Base-by-base conservation (phyloP, 2,888 invertebrate species). In the Chydorus sphaericus region DNA sequence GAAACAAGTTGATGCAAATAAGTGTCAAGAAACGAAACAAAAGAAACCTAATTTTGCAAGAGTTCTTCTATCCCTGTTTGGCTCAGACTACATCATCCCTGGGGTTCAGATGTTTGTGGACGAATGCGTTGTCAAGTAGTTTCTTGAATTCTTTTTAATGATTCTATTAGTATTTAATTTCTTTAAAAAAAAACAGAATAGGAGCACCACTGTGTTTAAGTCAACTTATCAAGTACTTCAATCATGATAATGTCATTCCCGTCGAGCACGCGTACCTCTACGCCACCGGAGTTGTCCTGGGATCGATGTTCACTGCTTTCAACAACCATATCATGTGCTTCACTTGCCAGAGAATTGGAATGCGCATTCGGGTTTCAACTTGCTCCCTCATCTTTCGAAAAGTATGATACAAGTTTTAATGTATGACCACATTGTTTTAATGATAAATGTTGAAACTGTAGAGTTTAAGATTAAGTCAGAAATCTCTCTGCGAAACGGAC, bases 291-390 rank as follows among this genome's bases (percentile, higher is more conserved):
- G 80, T 90, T 33, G 77, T 86, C 14, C 63, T 82, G 18, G 83
- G 83, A 64, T 85, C 87, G 1, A 80, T 82, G 0, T 65, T 84
- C 49, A 83, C 83, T 64, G 80, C 89, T 28, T 73, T 88, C 62
- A 73, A 84, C n/a, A 80, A 85, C 60, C 96, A 96, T 71, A 87
- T 87, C 0, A 89, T 86, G 66, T 88, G 91, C 81, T 80, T 91
- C 75, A 82, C 81, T 18, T 78, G 85, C 18, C 74, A 84, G 55
- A 82, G 53, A 31, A 28, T 51, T 7, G 89, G 90, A 48, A 85
- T 89, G 86, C 80, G 84, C 69, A 76, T 88, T 66, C 73, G 90
- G 11, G 78, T 90, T 0, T 85, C 86, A 0, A 81, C 83, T 64
- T 86, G 87, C 65, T 82, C 86, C 0, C 72, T 92, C 28, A 79